phyloP scores from a whole-genome alignment of 2,113 vertebrate species.

The Nettapus auritus region DNA sequence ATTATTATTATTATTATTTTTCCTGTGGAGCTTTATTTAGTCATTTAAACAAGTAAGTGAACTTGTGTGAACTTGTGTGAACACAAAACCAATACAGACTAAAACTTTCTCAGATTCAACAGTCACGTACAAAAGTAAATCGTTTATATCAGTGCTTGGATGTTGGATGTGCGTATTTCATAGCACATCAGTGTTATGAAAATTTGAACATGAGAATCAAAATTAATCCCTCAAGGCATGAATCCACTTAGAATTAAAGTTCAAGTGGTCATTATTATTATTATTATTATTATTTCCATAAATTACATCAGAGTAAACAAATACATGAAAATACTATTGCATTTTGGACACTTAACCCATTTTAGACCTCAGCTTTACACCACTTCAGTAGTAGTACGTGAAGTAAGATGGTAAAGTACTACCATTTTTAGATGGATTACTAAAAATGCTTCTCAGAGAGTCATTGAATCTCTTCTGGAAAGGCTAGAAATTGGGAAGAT shows the following conservation, averaged over 20 bases:
- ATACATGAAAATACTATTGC: background rate
- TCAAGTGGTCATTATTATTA: background rate
- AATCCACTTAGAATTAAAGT: background rate
- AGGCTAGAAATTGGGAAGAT: background rate
- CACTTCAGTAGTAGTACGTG: fast-evolving
- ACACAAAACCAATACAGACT: background rate
- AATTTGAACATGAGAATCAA: background rate
- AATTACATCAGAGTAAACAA: background rate
- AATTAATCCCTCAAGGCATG: background rate
- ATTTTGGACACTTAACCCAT: background rate
- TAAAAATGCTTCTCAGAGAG: background rate
- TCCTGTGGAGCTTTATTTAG: background rate
- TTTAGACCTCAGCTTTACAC: background rate
- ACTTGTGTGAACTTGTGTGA: background rate
- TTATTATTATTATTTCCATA: background rate
- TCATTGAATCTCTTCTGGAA: background rate
- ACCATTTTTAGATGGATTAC: background rate
- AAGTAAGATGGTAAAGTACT: background rate
- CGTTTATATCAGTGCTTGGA: background rate
- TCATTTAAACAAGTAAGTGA: background rate
- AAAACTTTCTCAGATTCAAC: background rate
- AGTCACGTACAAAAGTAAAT: background rate
- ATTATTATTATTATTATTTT: too few relatives aligned
- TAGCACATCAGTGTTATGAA: background rate
- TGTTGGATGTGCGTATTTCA: background rate